A percentile compares a stretch with the other conserved stretches of the same genome.
phyloP scores from a whole-genome alignment of 2,888 invertebrate genomes.

The Agrypnus murinus region DNA sequence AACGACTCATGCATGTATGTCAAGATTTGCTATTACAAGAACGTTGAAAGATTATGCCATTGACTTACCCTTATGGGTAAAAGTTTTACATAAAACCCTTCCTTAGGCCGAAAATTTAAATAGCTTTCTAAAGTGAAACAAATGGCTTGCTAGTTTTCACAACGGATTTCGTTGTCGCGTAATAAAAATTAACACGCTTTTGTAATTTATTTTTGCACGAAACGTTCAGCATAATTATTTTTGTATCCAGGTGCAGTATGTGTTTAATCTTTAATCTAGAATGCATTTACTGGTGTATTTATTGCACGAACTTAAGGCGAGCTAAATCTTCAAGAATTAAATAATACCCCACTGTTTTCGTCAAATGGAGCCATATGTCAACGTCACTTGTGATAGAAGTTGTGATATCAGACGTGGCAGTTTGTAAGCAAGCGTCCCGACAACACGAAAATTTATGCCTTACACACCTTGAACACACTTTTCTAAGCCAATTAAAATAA shows the following conservation, averaged over 20 bases:
- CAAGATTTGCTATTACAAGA: slow-evolving; percentile 27
- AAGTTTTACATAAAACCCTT: not conserved
- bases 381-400: slow-evolving; percentile 31
- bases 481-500: slow-evolving; percentile 36
- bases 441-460: slow-evolving; percentile 33
- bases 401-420: slow-evolving; percentile 26
- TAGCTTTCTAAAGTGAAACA: not conserved
- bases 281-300: slow-evolving; percentile 2
- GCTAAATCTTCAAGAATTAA: slow-evolving; percentile 27
- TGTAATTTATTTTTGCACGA: slow-evolving; percentile 10
- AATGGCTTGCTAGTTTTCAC: slow-evolving; percentile 1
- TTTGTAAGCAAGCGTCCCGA: slow-evolving; percentile 30
- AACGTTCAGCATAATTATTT: slow-evolving; percentile 9
- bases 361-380: slow-evolving; percentile 36
- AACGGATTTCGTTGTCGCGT: slow-evolving; percentile 2
- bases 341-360: slow-evolving; percentile 26
- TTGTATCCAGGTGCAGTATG: not conserved
- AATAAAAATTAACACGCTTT: slow-evolving; percentile 7
- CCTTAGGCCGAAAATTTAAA: not conserved
- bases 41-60: slow-evolving; percentile 10
- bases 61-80: not conserved
- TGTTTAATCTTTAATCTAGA: not conserved
- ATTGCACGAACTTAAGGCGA: not conserved
- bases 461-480: slow-evolving; percentile 22
- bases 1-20: slow-evolving; percentile 47